phyloP scores from a whole-genome alignment of 2,888 invertebrate species.

The Argyra leucocephala region DNA sequence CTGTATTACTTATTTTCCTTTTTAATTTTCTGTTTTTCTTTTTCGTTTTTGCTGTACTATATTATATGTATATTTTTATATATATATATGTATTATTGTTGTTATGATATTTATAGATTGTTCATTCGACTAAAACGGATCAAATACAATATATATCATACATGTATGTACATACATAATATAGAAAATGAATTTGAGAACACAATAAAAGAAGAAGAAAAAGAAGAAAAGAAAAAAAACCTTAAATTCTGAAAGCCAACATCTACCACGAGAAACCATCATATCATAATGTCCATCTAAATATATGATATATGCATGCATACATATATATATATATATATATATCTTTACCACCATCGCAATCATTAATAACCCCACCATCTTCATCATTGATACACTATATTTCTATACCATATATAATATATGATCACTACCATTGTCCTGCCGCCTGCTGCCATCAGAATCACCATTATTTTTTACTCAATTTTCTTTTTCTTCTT shows the following conservation, averaged over 20 bases:
- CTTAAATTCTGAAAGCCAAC: background rate
- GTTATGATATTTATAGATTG: no score
- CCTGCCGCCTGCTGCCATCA: no score
- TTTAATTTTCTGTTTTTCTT: background rate
- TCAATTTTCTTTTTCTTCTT: no score
- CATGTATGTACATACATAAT: background rate
- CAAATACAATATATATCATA: no score
- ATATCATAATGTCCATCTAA: constrained; percentile 1
- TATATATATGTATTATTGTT: background rate
- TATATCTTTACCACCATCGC: background rate
- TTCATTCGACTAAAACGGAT: no score
- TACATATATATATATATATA: background rate
- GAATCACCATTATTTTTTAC: no score
- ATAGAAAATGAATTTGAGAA: background rate
- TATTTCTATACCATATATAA: no score
- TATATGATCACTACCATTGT: no score
- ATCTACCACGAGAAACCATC: background rate
- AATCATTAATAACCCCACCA: no score
- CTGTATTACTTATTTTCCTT: background rate
- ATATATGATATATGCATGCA: no score
- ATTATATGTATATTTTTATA: background rate
- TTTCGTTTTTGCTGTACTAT: no score
- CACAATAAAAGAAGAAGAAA: background rate
- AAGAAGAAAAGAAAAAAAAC: background rate
- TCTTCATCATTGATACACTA: no score